These are phyloP conservation scores for Epinephelus coioides DNA, from an alignment of 2,797 vertebrate species.

Conservation along the genomic window DNA sequence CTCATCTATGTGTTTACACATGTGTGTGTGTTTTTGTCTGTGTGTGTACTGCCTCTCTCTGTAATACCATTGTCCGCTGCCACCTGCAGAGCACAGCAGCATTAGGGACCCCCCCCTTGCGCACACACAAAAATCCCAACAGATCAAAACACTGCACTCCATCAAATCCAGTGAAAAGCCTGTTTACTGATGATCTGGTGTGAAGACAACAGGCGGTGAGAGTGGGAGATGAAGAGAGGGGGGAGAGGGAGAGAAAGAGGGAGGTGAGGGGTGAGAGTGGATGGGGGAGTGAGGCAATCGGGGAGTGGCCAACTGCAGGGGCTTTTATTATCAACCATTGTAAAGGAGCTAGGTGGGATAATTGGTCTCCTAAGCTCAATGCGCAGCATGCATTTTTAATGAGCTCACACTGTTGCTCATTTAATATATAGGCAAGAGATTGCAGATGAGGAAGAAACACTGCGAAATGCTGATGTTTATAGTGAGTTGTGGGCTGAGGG, in stretches of 20 bases:
- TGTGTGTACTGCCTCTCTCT: constrained; percentile 40
- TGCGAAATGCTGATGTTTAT: constrained; percentile 38
- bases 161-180: constrained; percentile 80
- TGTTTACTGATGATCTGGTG: constrained; percentile 76
- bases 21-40: constrained; percentile 3
- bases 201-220: constrained; percentile 66
- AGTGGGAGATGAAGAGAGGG: constrained; percentile 32
- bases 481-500: constrained; percentile 16
- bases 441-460: constrained; percentile 47
- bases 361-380: constrained; percentile 85
- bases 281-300: constrained; percentile 34
- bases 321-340: constrained; percentile 74
- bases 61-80: constrained; percentile 70
- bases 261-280: constrained; percentile 62
- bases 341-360: constrained; percentile 80
- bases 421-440: constrained; percentile 70
- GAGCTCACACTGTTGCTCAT: constrained; percentile 78
- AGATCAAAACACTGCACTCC: constrained; percentile 80
- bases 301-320: constrained; percentile 69
- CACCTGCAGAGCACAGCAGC: constrained; percentile 75
- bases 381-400: constrained; percentile 86
- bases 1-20: constrained; percentile 46
- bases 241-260: constrained; percentile 15
- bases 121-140: constrained; percentile 61
- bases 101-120: constrained; percentile 43